phyloP scores from a whole-genome alignment of 23 tunicate genomes.

The Phallusia fumigata region DNA sequence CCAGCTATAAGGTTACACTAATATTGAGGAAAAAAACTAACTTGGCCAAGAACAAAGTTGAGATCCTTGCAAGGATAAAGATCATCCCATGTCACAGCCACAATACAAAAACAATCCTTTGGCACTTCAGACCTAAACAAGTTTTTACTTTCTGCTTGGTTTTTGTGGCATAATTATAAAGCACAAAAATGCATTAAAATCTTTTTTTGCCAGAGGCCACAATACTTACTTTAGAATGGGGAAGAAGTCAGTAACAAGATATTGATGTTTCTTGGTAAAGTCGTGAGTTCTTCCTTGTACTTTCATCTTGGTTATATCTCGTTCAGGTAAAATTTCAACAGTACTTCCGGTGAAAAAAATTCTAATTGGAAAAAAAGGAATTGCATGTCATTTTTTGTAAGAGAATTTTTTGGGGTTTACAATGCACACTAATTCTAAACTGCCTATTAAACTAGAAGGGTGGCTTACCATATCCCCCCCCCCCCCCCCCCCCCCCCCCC shows the following conservation, averaged over 20 bases:
- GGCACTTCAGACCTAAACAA: constrained; percentile 52
- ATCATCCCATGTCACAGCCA: constrained; percentile 70
- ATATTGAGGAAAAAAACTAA: background rate
- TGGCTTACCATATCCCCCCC: no score
- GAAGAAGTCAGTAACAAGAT: constrained; percentile 64
- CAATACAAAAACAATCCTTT: constrained; percentile 41
- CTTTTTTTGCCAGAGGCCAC: no score
- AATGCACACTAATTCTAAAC: no score
- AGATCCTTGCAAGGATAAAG: constrained; percentile 61
- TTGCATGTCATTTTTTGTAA: no score
- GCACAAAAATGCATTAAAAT: no score
- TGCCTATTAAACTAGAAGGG: no score
- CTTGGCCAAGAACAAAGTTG: constrained; percentile 86
- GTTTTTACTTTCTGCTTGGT: no score
- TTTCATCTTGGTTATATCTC: constrained; percentile 12
- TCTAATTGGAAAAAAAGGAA: constrained; percentile 23
- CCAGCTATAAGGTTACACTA: no score
- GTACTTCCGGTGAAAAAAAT: constrained; percentile 57
- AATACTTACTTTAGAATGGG: constrained; percentile 54
- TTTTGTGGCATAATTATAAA: background rate
- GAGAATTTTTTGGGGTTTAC: no score
- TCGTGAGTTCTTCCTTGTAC: constrained; percentile 33
- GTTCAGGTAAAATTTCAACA: constrained; percentile 38
- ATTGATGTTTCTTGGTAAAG: constrained; percentile 60
- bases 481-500: no score